Conservation (phyloP, 2,113 vertebrate species). For the Corythoichthys haematopterus region DNA sequence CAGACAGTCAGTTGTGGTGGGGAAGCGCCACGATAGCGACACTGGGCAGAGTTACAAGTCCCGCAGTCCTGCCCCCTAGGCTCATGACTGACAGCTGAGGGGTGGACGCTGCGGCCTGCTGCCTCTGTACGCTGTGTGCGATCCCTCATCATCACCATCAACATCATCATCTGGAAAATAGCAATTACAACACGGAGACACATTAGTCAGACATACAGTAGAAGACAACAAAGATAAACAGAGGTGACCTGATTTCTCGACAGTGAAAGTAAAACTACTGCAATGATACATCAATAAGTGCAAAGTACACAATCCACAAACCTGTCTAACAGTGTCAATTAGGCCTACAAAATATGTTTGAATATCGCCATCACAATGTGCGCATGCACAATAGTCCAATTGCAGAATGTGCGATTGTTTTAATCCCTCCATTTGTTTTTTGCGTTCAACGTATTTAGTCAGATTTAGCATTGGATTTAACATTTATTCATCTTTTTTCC, state of each 20-base stretch:
- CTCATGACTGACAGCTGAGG: constrained; percentile 56
- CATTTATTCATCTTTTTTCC: no score
- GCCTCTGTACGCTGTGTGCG: constrained; percentile 50
- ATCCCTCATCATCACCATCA: constrained; percentile 36
- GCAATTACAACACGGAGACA: constrained; percentile 34
- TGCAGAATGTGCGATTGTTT: no score
- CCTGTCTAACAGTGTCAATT: background rate
- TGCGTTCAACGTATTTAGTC: no score
- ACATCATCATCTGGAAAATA: constrained; percentile 69
- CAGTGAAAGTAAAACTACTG: background rate
- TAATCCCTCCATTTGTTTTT: no score
- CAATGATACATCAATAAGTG: background rate
- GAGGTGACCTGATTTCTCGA: background rate
- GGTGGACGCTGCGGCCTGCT: constrained; percentile 60
- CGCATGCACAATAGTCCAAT: no score
- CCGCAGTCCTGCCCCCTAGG: constrained; percentile 50
- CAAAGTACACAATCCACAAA: background rate
- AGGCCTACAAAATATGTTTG: no score
- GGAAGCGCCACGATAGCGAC: constrained; percentile 52
- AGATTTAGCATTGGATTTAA: no score
- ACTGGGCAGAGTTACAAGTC: constrained; percentile 52
- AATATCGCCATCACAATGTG: no score
- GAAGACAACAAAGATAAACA: background rate
- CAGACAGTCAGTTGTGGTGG: constrained; percentile 53
- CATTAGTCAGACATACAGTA: constrained; percentile 21